Evolutionary conservation across 2,797 vertebrate species (phyloP), one percentile per base, ranked within the genome.

Genomic region (Pseudochirops corinnae): DNA sequence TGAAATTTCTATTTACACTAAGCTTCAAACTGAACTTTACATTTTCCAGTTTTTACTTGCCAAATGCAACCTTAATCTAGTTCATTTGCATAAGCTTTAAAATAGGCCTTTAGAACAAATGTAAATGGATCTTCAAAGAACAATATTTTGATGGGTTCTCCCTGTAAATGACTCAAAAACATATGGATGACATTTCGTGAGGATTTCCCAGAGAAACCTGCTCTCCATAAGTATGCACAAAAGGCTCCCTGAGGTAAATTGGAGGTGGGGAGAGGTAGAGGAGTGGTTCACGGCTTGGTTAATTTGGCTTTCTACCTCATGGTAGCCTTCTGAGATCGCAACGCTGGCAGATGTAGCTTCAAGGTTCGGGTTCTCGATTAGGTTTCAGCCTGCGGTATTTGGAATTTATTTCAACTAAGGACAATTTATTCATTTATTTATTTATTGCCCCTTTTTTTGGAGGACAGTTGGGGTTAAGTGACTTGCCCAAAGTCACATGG

Each of bases 81-180:
- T 74, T 98, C 96, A 97, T 98, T 98, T 98, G 97, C 98, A 98
- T 98, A 98, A 97, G 96, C 97, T 98, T 98, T 98, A 98, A 98
- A 98, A 98, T 98, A 98, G 97, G 97, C 95, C 97, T 97, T 98
- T 95, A 98, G 98, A 98, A 98, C 98, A 98, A 98, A 98, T 98
- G 98, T 98, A 98, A 98, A 98, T 98, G 97, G 97, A 97, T 98
- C 97, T 96, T 98, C 98, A 95, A 98, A 98, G 97, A 98, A 98
- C 97, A 98, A 98, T 98, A 98, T 98, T 98, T 96, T 98, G 98
- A 98, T 97, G 97, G 96, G 98, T 97, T 98, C 97, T 98, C 97
- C 95, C 97, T 96, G 97, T 97, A 98, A 98, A 98, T 97, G 97
- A 97, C 97, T 98, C 94, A 93, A 91, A 98, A 98, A 97, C 98